These are phyloP conservation scores for Carabus problematicus DNA, from an alignment of 2,888 invertebrate genomes.

Conservation along the genomic window DNA sequence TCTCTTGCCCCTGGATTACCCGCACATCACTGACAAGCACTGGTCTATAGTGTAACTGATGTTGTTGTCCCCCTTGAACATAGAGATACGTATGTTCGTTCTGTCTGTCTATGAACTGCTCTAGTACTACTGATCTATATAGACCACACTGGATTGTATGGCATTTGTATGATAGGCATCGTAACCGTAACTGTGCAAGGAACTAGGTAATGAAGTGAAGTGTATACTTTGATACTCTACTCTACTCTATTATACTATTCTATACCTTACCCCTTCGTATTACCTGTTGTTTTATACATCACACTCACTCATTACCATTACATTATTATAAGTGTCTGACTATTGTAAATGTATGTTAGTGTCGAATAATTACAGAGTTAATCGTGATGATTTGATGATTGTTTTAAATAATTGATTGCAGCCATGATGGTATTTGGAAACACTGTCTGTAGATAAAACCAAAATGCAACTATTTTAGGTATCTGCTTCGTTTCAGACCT, in stretches of 20 bases:
- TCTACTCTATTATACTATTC: no score
- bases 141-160: constrained; percentile 29
- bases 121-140: neutral
- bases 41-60: no score
- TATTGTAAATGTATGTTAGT: constrained; percentile 36
- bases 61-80: no score
- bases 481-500: constrained; percentile 36
- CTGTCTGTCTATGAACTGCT: no score
- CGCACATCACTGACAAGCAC: no score
- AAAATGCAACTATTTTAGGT: constrained; percentile 42
- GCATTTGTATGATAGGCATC: constrained; percentile 29
- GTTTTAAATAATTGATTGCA: constrained; percentile 36
- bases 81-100: no score
- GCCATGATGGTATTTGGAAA: constrained; percentile 41
- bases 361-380: constrained; percentile 30
- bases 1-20: no score
- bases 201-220: constrained; percentile 20
- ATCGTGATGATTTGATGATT: constrained; percentile 20
- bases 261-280: no score
- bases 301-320: constrained; percentile 6
- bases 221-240: constrained; percentile 18
- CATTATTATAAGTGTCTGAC: constrained; percentile 22
- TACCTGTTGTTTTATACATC: no score
- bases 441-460: constrained; percentile 39
- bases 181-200: constrained; percentile 20